Percentiles rank a stretch among this genome's conserved stretches.
Evolutionary conservation across 2,888 invertebrate species (phyloP).

Genomic region (Agonopterix subpropinquella): DNA sequence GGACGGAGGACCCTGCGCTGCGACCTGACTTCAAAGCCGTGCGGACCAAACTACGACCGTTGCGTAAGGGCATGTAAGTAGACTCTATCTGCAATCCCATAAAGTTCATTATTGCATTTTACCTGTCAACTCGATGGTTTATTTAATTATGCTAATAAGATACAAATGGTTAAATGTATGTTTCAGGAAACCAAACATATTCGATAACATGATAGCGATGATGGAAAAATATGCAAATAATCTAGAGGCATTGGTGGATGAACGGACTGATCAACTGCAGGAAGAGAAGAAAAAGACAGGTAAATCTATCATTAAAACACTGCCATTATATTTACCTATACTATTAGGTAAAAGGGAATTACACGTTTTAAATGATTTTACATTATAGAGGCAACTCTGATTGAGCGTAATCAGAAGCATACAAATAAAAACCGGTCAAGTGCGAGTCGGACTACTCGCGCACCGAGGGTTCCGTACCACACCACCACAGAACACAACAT

Average conservation of each 20-base stretch:
- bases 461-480: too few species aligned
- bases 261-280: slow-evolving; percentile 93
- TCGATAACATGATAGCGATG: slow-evolving; percentile 98
- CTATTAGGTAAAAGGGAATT: too few species aligned
- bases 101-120: too few species aligned
- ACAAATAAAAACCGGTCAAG: too few species aligned
- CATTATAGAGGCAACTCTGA: too few species aligned
- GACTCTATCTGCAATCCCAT: background rate
- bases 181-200: slow-evolving; percentile 93
- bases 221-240: slow-evolving; percentile 99
- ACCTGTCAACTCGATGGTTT: too few species aligned
- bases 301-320: slow-evolving; percentile 23
- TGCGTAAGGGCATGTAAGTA: slow-evolving; percentile 92
- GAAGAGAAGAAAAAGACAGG: slow-evolving; percentile 98
- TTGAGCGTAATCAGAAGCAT: too few species aligned
- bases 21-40: slow-evolving; percentile 92
- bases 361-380: too few species aligned
- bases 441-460: too few species aligned
- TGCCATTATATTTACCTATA: too few species aligned
- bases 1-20: slow-evolving; percentile 86
- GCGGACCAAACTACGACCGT: slow-evolving; percentile 84
- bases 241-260: slow-evolving; percentile 94
- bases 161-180: background rate
- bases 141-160: too few species aligned
- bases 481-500: too few species aligned